phyloP scores from a whole-genome alignment of 2,797 vertebrate genomes.

The Sphenopsis melanotis region DNA sequence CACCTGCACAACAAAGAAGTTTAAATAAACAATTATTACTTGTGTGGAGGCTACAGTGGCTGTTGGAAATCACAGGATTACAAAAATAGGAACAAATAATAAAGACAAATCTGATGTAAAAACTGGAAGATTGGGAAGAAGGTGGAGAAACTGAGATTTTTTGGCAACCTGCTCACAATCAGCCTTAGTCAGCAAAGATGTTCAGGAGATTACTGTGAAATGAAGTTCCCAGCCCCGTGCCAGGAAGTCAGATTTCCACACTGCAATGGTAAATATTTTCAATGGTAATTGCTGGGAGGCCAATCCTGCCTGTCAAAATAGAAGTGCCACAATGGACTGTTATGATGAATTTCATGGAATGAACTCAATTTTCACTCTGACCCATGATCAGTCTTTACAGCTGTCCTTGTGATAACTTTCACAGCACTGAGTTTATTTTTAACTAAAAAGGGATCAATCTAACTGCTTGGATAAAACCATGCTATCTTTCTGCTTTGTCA shows the following conservation, averaged over 20 bases:
- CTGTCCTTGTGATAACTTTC: background rate
- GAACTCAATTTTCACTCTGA: background rate
- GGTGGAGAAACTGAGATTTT: background rate
- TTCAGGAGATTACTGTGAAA: background rate
- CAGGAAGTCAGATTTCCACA: background rate
- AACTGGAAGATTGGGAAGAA: background rate
- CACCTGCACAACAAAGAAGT: background rate
- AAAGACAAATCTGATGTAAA: background rate
- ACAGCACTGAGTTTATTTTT: background rate
- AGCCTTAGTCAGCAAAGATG: background rate
- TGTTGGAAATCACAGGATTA: background rate
- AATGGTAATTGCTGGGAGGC: background rate
- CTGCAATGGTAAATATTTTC: background rate
- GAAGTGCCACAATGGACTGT: background rate
- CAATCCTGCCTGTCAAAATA: background rate
- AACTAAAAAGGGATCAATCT: background rate
- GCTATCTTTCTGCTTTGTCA: background rate
- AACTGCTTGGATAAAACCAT: background rate
- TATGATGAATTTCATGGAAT: background rate
- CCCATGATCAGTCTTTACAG: background rate
- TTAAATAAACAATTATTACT: background rate
- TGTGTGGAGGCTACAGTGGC: background rate
- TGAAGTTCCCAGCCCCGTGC: background rate
- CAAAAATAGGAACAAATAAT: background rate
- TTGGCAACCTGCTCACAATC: background rate